A percentile compares a stretch with the other conserved stretches of the same genome.
phyloP scores from a whole-genome alignment of 1,140 invertebrate genomes.

The Gonioctena quinquepunctata region DNA sequence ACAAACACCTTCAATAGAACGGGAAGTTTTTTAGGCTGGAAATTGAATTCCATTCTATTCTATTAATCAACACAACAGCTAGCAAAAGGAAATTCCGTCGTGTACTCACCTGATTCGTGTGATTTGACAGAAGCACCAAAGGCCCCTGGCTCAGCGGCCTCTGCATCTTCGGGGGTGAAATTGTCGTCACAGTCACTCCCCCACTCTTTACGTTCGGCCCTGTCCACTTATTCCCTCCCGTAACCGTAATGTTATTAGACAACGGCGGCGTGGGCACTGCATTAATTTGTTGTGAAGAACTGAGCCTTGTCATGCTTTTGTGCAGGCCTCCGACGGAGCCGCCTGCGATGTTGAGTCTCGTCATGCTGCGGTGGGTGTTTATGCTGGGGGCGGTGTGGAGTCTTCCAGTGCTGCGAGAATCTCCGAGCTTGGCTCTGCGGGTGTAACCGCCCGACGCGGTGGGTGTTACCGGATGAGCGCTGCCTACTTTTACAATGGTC shows the following conservation, averaged over 20 bases:
- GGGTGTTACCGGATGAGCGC: conserved; percentile 44
- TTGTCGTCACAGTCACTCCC: conserved; percentile 68
- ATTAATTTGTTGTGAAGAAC: conserved; percentile 72
- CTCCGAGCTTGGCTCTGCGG: conserved; percentile 65
- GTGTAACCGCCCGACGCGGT: conserved; percentile 61
- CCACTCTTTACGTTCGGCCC: conserved; percentile 62
- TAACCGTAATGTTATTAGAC: conserved; percentile 55
- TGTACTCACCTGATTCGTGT: conserved; percentile 44
- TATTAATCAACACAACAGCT: too few relatives aligned
- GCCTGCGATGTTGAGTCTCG: conserved; percentile 70
- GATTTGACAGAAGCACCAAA: conserved; percentile 53
- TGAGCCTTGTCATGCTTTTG: conserved; percentile 80
- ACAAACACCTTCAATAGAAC: too few relatives aligned
- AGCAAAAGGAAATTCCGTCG: too few relatives aligned
- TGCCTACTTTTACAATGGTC: conserved; percentile 76
- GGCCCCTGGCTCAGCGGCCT: conserved; percentile 60
- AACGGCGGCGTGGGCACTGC: conserved; percentile 37
- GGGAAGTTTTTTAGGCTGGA: too few relatives aligned
- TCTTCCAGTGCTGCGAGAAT: conserved; percentile 70
- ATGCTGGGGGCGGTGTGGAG: conserved; percentile 69
- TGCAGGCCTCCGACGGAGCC: conserved; percentile 76
- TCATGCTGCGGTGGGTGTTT: conserved; percentile 74
- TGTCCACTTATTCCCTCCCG: conserved; percentile 58
- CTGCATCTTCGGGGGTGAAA: conserved; percentile 59
- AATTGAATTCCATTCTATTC: too few relatives aligned